phyloP scores from a whole-genome alignment of 2,113 vertebrate genomes.

The Cyprinodon variegatus region DNA sequence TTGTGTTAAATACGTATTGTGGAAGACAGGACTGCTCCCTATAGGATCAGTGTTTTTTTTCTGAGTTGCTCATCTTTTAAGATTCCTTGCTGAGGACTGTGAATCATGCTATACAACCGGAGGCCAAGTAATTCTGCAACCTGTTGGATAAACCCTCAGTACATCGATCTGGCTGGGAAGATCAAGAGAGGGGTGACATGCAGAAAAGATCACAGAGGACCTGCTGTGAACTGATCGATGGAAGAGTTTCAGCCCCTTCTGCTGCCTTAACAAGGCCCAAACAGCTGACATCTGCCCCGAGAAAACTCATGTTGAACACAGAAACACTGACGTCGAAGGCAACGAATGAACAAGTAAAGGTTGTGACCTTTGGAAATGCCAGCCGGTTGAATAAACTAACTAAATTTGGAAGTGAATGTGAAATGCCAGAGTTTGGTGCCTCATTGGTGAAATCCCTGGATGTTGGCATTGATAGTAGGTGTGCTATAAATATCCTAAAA shows the following conservation, averaged over 20 bases:
- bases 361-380: slow-evolving; percentile 82
- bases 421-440: slow-evolving; percentile 75
- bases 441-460: slow-evolving; percentile 45
- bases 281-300: slow-evolving; percentile 57
- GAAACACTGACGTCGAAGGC: slow-evolving; percentile 68
- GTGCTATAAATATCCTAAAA: slow-evolving; percentile 28
- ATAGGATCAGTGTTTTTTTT: slow-evolving; percentile 9
- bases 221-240: slow-evolving; percentile 58
- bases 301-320: slow-evolving; percentile 69
- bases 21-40: slow-evolving; percentile 24
- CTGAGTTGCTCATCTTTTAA: not conserved
- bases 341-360: slow-evolving; percentile 77
- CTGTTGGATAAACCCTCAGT: slow-evolving; percentile 26
- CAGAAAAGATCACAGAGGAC: slow-evolving; percentile 60
- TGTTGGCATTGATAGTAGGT: slow-evolving; percentile 26
- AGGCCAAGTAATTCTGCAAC: slow-evolving; percentile 40
- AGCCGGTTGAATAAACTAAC: slow-evolving; percentile 73
- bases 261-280: slow-evolving; percentile 50
- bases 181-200: slow-evolving; percentile 49
- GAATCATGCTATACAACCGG: slow-evolving; percentile 13
- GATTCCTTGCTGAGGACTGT: slow-evolving; percentile 12
- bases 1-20: slow-evolving; percentile 23
- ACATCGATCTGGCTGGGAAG: slow-evolving; percentile 54
- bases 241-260: slow-evolving; percentile 38
- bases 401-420: slow-evolving; percentile 69